Conservation (phyloP, 2,113 vertebrate genomes). For the Notechis scutatus region DNA sequence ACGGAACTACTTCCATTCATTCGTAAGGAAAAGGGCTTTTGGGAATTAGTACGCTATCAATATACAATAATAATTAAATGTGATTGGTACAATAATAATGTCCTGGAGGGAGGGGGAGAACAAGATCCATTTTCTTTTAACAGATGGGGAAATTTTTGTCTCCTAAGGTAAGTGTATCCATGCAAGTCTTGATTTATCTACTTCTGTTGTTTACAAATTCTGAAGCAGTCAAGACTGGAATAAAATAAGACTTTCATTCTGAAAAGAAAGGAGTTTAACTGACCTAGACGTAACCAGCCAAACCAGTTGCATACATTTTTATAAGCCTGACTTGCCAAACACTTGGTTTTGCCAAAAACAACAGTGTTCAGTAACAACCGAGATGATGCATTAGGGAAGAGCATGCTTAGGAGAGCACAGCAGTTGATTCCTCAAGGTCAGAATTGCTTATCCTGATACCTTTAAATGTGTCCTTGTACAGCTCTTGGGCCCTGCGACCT, state of each 20-base stretch:
- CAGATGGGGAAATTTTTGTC: neutral
- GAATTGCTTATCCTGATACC: neutral
- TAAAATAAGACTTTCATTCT: neutral
- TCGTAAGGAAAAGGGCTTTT: neutral
- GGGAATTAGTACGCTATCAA: neutral
- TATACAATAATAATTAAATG: neutral
- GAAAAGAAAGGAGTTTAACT: constrained; percentile 4
- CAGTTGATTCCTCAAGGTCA: neutral
- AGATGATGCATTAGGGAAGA: neutral
- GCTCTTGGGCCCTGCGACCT: neutral
- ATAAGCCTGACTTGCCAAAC: neutral
- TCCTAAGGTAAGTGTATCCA: neutral
- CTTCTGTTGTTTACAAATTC: constrained; percentile 12
- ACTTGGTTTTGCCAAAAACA: neutral
- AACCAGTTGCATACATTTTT: neutral
- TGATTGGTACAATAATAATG: neutral
- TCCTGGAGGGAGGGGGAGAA: neutral
- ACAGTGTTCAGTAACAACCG: neutral
- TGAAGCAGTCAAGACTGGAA: constrained; percentile 7
- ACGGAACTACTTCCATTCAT: neutral
- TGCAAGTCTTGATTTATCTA: neutral
- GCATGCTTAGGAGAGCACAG: neutral
- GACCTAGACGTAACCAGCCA: neutral
- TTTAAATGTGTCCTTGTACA: neutral
- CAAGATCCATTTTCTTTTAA: neutral